Conservation (phyloP, 2,113 vertebrate species). For the Saccopteryx bilineata region DNA sequence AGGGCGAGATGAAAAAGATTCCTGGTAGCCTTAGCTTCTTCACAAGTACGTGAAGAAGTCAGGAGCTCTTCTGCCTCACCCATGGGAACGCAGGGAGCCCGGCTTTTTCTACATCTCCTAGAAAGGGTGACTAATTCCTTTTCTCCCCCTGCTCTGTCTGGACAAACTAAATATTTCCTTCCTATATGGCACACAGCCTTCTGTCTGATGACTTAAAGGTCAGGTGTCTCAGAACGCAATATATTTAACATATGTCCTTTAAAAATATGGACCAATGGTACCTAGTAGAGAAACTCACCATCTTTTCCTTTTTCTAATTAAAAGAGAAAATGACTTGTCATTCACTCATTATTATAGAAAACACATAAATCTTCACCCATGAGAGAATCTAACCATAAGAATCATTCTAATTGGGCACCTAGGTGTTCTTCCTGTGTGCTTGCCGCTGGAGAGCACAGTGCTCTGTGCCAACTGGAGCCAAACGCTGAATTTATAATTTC, state of each 20-base stretch:
- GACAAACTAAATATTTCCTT: slow-evolving; percentile 82
- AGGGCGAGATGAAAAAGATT: background rate
- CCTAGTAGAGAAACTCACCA: background rate
- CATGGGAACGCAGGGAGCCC: background rate
- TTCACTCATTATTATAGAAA: slow-evolving; percentile 43
- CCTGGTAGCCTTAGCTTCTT: background rate
- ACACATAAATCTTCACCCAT: background rate
- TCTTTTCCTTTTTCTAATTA: slow-evolving; percentile 42
- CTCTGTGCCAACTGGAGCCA: slow-evolving; percentile 64
- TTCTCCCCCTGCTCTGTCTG: slow-evolving; percentile 1
- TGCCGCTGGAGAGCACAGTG: background rate
- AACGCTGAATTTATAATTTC: slow-evolving; percentile 66
- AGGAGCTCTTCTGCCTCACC: background rate
- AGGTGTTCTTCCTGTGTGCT: slow-evolving; percentile 9
- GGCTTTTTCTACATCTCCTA: slow-evolving; percentile 54
- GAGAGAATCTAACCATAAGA: slow-evolving; percentile 5
- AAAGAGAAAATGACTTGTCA: slow-evolving; percentile 48
- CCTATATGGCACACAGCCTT: slow-evolving; percentile 73
- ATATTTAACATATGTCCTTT: slow-evolving; percentile 72
- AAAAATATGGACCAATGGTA: slow-evolving; percentile 55
- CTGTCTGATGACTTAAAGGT: slow-evolving; percentile 76
- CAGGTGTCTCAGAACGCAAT: slow-evolving; percentile 74
- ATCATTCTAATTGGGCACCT: slow-evolving; percentile 33
- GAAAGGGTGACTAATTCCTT: slow-evolving; percentile 65
- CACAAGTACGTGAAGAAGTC: background rate